Base-by-base conservation (phyloP, 2,797 vertebrate genomes). In the Mormyrops attenuatus region DNA sequence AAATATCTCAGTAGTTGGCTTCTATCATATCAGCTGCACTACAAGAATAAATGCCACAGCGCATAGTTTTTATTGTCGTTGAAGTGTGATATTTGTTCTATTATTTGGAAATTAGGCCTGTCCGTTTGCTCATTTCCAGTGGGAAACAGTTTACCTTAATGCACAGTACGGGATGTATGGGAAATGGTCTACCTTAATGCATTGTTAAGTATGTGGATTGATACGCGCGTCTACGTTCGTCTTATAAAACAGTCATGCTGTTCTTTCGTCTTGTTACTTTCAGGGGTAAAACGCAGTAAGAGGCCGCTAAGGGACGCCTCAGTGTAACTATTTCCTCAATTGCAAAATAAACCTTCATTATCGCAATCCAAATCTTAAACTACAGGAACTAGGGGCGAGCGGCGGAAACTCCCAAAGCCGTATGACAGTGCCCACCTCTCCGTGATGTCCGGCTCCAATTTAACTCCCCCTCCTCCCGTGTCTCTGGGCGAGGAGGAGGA, bases 301-400 rank as follows among this genome's bases (percentile, higher is more conserved):
- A 17, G 26, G 38, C 47, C 41, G 5, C 82, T 52, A 50, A 52
- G 82, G 82, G 82, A 85, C 4, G 82, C 5, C 30, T 73, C 30
- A 73, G 11, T 52, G 82, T 50, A 49, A 26, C 82, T 50, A 49
- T 52, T 85, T 85, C 49, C 82, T 85, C 55, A 49, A 5, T 57
- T 9, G 85, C 63, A 38, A 88, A 13, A 69, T 52, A 80, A 90
- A 88, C 5, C 47, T 11, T 20, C 26, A 15, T 38, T 88, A 88
- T 88, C 89, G 34, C 6, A 90, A 91, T 90, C 93, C 92, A 93
- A 86, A 90, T 93, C 90, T 89, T 17, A 82, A 92, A 91, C 88
- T 90, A 90, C 90, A 92, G 91, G 92, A 93, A 93, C 90, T 91
- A 1, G 87, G 88, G 77, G 4, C 41, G 77, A 53, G 26, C 88